A percentile compares a stretch with the other conserved stretches of the same genome.
phyloP scores from a whole-genome alignment of 2,888 invertebrate species.

The Desoria tigrina region DNA sequence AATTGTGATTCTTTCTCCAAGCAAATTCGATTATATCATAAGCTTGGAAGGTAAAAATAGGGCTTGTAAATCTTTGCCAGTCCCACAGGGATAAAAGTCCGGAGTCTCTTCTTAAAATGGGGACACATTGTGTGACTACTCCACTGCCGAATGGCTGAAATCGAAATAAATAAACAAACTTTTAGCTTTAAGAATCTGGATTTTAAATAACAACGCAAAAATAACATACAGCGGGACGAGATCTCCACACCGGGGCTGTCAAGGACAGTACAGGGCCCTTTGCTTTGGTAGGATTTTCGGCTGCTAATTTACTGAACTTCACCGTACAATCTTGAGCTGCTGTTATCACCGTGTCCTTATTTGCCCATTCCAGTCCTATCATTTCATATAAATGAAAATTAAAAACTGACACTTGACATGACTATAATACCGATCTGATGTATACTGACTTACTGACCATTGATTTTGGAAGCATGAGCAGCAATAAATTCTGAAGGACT shows the following conservation, averaged over 20 bases:
- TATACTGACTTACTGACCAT: constrained; percentile 34
- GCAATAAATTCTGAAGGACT: constrained; percentile 89
- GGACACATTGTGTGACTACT: constrained; percentile 85
- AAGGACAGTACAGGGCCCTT: constrained; percentile 78
- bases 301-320: constrained; percentile 85
- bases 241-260: constrained; percentile 87
- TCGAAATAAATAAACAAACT: constrained; percentile 42
- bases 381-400: constrained; percentile 44
- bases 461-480: constrained; percentile 74
- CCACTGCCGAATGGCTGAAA: constrained; percentile 86
- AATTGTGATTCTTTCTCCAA: constrained; percentile 76
- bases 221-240: constrained; percentile 77
- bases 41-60: constrained; percentile 63
- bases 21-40: constrained; percentile 94
- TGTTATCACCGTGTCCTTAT: constrained; percentile 60
- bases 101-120: constrained; percentile 84
- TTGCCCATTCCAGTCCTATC: constrained; percentile 45
- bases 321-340: constrained; percentile 95
- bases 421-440: constrained; percentile 29
- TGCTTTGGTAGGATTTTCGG: constrained; percentile 71
- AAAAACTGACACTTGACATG: background rate
- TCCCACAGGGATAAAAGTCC: constrained; percentile 74
- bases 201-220: background rate
- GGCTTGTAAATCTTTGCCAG: constrained; percentile 51
- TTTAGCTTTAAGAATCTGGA: background rate